phyloP scores from a whole-genome alignment of 2,113 vertebrate genomes.

The Thinocorus orbignyianus region DNA sequence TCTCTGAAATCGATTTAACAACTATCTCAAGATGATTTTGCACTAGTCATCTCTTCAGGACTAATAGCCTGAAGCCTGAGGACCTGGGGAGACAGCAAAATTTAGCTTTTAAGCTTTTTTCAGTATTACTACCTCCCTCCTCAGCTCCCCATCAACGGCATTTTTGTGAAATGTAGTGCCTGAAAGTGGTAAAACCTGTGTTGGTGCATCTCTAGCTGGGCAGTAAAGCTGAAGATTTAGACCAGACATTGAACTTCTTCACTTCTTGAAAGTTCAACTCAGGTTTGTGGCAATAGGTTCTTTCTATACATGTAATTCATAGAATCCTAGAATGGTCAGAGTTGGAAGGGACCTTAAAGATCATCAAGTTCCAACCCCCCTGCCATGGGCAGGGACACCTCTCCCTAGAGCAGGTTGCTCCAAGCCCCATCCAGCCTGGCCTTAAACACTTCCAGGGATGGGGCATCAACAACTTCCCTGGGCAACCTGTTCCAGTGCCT shows the following conservation, averaged over 20 bases:
- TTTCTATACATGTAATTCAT: not conserved
- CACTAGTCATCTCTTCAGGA: not conserved
- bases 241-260: not conserved
- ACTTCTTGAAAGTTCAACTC: not conserved
- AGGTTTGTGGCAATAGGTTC: not conserved
- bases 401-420: no score
- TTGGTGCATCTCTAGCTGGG: not conserved
- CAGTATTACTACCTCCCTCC: not conserved
- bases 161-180: not conserved
- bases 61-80: constrained; percentile 3
- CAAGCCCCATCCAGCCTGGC: no score
- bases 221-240: not conserved
- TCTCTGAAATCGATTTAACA: not conserved
- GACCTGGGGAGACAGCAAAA: constrained; percentile 8
- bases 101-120: constrained; percentile 22
- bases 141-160: not conserved
- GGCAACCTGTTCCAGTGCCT: no score
- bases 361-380: no score
- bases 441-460: no score
- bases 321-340: no score
- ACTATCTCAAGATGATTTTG: not conserved
- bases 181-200: not conserved
- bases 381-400: no score
- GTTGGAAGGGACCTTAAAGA: no score
- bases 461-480: no score